Conservation (phyloP, 1,140 invertebrate genomes). For the Odontomachus brunneus region DNA sequence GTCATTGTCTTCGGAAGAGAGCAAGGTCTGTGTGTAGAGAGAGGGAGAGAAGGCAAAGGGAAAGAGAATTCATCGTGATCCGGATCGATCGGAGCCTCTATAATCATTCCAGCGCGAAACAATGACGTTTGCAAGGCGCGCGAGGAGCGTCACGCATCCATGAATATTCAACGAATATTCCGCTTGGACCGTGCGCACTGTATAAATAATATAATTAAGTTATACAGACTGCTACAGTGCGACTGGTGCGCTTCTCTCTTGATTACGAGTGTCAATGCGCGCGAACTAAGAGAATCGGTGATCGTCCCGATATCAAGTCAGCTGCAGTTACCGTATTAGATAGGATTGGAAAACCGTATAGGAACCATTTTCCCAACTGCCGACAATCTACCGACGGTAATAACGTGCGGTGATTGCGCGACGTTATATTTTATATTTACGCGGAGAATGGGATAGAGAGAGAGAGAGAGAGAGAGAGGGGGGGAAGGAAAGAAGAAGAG, state of each 20-base stretch:
- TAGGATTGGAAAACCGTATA: background rate
- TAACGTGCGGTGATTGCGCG: background rate
- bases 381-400: background rate
- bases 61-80: slow-evolving; percentile 36
- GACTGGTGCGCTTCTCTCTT: background rate
- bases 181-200: background rate
- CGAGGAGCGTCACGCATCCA: slow-evolving; percentile 18
- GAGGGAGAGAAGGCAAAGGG: slow-evolving; percentile 17
- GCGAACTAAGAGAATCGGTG: background rate
- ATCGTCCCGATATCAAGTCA: background rate
- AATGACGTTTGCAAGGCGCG: slow-evolving; percentile 61
- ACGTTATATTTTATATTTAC: slow-evolving; percentile 14
- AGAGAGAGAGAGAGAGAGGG: too few relatives aligned
- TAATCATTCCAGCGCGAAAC: slow-evolving; percentile 59
- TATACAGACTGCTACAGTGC: background rate
- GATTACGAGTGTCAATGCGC: slow-evolving; percentile 50
- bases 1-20: slow-evolving; percentile 76
- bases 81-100: slow-evolving; percentile 65
- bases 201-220: slow-evolving; percentile 60
- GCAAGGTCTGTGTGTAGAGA: slow-evolving; percentile 58
- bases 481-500: too few relatives aligned
- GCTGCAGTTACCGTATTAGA: background rate
- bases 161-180: slow-evolving; percentile 68
- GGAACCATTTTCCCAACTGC: background rate
- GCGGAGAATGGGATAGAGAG: background rate